A percentile compares a stretch with the other conserved stretches of the same genome.
Conservation (phyloP, 2,113 vertebrate species). For the Tapirus terrestris region DNA sequence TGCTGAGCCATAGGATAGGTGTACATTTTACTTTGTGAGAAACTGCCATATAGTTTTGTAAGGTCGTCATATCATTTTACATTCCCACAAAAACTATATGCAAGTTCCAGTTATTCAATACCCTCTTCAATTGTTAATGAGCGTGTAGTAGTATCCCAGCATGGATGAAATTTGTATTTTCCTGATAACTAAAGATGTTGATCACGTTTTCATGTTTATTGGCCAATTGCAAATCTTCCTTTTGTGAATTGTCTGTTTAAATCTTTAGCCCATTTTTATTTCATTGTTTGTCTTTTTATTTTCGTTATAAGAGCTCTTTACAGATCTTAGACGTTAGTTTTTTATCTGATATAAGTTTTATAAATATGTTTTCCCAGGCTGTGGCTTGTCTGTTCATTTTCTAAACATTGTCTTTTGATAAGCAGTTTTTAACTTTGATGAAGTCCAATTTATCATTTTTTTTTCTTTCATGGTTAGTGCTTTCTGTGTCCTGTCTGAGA, state of each 20-base stretch:
- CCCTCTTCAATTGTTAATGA: not conserved
- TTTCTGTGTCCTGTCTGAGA: not conserved
- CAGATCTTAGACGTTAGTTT: not conserved
- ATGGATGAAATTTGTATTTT: not conserved
- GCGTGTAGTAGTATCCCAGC: not conserved
- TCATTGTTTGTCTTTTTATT: not conserved
- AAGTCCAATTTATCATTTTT: not conserved
- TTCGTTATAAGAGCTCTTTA: not conserved
- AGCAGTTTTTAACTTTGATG: not conserved
- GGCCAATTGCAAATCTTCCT: not conserved
- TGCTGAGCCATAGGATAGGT: not conserved
- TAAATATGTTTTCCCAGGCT: not conserved
- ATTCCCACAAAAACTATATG: not conserved
- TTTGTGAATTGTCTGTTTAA: not conserved
- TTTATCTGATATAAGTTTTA: not conserved
- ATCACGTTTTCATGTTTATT: not conserved
- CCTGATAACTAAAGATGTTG: not conserved
- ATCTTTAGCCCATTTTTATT: not conserved
- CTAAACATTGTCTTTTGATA: constrained; percentile 17
- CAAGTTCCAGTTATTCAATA: not conserved
- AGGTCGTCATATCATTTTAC: not conserved
- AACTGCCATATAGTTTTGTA: not conserved
- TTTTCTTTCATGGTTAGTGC: not conserved
- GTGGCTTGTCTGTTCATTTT: constrained; percentile 11
- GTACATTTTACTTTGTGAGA: constrained; percentile 28